Base-by-base conservation (phyloP, 2,797 vertebrate genomes). In the Hirundo rustica region DNA sequence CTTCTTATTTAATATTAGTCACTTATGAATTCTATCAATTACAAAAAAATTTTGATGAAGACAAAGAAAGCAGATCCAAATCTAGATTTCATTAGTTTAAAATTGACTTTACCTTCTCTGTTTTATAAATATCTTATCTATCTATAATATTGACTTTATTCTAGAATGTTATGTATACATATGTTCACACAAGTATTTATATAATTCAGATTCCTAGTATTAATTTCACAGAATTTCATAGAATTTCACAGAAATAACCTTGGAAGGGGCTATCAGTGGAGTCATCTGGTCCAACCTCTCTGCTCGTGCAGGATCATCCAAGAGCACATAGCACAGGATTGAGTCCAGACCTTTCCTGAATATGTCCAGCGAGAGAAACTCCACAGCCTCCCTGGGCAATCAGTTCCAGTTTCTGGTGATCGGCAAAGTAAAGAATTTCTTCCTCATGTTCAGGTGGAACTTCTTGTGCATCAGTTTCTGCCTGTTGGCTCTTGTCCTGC, bases 401-500 rank as follows among this genome's bases (percentile, higher is more conserved):
- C 36, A 2, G 15, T 42, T 80, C 45, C 45, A 26, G 23, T 14
- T 23, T 0, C 0, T n/a, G 32, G 4, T 57, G 27, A 72, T 38
- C 32, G 26, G 20, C 30, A 42, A 2, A 55, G 16, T 9, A 61
- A 42, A 58, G 20, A 58, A 12, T 2, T 47, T 61, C 55, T 30
- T 61, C 21, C 18, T 61, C 5, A 1, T 15, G 23, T 48, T 88
- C 2, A 11, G 48, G 6, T 42, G 34, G 27, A 61, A 36, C 13
- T 36, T 54, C 4, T n/a, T 42, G 26, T 32, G 8, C 36, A 48
- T 21, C 30, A 36, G 2, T 68, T 68, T 36, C 30, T 55, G 25
- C 34, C 36, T 0, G 0, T 25, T 65, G 18, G 3, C 7, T 53
- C 16, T 53, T 32, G 8, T 42, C 26, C 40, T 47, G 2, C 19